Evolutionary conservation across 1,140 invertebrate species (phyloP).

Genomic region (Aphidius gifuensis): DNA sequence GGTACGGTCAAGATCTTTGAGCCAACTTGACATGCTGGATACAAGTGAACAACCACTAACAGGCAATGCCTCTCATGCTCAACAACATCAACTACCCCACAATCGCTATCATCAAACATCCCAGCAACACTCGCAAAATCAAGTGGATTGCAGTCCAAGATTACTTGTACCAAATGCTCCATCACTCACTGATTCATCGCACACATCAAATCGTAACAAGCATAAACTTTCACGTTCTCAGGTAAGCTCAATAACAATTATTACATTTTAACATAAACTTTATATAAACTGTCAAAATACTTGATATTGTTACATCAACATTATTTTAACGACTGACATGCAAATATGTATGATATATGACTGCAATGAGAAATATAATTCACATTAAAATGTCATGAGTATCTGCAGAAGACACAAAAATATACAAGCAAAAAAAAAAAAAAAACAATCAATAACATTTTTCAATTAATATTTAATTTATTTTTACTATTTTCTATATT

Average conservation of each 20-base stretch:
- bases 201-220: conserved; percentile 40
- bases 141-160: conserved; percentile 39
- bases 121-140: conserved; percentile 28
- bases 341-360: too few relatives aligned
- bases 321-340: too few relatives aligned
- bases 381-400: too few relatives aligned
- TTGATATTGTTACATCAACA: too few relatives aligned
- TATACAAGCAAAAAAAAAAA: too few relatives aligned
- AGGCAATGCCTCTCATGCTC: conserved; percentile 38
- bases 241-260: conserved; percentile 41
- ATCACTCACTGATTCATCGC: conserved; percentile 35
- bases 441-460: too few relatives aligned
- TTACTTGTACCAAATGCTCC: conserved; percentile 46
- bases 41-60: conserved; percentile 44
- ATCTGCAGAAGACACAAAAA: too few relatives aligned
- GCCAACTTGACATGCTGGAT: conserved; percentile 62
- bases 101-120: conserved; percentile 31
- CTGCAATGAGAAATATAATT: not conserved
- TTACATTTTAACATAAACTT: too few relatives aligned
- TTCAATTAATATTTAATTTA: too few relatives aligned
- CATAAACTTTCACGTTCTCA: conserved; percentile 63
- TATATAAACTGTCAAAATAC: too few relatives aligned
- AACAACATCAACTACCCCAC: conserved; percentile 35
- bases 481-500: too few relatives aligned
- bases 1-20: conserved; percentile 64